phyloP scores from a whole-genome alignment of 2,113 vertebrate species.

The Petaurus breviceps region DNA sequence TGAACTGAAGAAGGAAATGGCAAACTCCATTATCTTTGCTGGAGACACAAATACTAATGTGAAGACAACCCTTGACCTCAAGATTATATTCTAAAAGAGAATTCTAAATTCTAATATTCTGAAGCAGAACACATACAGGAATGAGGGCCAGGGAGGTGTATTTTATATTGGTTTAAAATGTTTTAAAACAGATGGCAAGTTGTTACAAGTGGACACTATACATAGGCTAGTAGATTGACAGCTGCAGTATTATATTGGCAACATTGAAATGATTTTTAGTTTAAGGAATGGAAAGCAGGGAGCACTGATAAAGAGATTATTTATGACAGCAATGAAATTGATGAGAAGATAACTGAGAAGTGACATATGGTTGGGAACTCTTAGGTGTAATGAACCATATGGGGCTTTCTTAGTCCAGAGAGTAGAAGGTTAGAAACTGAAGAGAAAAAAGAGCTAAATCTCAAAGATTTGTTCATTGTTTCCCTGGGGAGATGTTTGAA shows the following conservation, averaged over 20 bases:
- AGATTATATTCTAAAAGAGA: neutral
- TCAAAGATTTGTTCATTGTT: neutral
- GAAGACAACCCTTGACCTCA: neutral
- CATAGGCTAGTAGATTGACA: neutral
- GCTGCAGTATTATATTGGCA: neutral
- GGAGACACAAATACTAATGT: neutral
- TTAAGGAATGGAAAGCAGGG: neutral
- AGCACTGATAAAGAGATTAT: neutral
- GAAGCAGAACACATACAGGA: neutral
- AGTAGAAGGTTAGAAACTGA: neutral
- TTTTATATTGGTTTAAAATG: neutral
- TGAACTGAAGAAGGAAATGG: too few species aligned
- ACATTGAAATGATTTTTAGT: neutral
- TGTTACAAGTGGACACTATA: neutral
- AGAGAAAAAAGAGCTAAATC: neutral
- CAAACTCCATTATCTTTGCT: too few species aligned
- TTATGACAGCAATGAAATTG: neutral
- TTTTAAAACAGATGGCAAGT: neutral
- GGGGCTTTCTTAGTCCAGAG: neutral
- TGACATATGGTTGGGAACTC: neutral
- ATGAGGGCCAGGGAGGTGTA: neutral
- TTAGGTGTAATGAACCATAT: neutral
- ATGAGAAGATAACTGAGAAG: neutral
- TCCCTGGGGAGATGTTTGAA: accelerated
- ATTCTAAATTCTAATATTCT: too few species aligned